Conservation (phyloP, 2,113 vertebrate genomes). For the Felis chaus region DNA sequence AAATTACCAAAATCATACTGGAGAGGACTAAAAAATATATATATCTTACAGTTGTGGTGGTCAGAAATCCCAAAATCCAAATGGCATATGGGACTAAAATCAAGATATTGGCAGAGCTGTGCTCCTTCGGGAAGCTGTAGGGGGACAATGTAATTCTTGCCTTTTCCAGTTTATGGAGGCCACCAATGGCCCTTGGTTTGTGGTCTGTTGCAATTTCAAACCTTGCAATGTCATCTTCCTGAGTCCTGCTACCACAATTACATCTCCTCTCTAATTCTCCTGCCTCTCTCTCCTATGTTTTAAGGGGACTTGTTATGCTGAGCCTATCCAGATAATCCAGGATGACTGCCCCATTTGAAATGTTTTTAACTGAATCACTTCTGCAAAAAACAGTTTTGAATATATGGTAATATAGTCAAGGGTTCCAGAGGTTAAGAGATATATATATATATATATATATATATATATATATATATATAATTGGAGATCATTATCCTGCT, state of each 20-base stretch:
- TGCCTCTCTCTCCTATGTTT: neutral
- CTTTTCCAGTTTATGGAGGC: neutral
- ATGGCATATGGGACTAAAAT: neutral
- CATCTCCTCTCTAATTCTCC: neutral
- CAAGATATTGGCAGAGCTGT: neutral
- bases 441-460: neutral
- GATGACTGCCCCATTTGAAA: neutral
- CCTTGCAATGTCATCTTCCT: no score
- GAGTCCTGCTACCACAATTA: neutral
- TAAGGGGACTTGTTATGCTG: neutral
- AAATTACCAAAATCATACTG: neutral
- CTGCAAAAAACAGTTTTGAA: neutral
- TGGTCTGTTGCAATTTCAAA: neutral
- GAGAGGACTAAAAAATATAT: neutral
- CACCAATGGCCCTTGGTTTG: neutral
- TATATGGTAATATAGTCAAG: neutral
- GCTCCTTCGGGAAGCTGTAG: neutral
- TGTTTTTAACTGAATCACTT: neutral
- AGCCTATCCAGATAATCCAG: neutral
- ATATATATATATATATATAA: neutral
- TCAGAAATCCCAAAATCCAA: neutral
- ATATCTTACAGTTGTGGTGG: neutral
- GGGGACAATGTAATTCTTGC: neutral
- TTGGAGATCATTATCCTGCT: neutral
- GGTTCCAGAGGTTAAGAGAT: neutral